phyloP scores from a whole-genome alignment of 2,797 vertebrate genomes.

The Gadopsis bispinosus region DNA sequence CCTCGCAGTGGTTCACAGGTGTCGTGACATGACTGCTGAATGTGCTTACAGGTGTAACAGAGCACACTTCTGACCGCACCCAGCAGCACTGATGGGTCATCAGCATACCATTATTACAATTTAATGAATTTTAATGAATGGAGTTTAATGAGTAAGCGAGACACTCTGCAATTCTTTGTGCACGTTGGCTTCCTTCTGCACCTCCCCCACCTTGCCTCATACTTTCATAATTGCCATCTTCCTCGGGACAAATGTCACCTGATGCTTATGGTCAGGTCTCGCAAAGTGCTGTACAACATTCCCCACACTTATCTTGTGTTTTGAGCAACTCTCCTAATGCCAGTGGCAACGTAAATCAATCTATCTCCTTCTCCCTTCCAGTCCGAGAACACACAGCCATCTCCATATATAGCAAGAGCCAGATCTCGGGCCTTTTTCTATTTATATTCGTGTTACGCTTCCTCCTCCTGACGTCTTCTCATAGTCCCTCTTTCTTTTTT shows the following conservation, averaged over 20 bases:
- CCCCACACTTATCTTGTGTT: slow-evolving; percentile 45
- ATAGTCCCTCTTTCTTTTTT: slow-evolving; percentile 54
- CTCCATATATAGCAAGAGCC: slow-evolving; percentile 85
- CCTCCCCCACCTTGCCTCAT: neutral
- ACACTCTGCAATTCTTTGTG: slow-evolving; percentile 27
- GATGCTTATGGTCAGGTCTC: slow-evolving; percentile 31
- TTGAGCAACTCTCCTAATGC: slow-evolving; percentile 50
- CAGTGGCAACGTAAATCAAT: slow-evolving; percentile 72
- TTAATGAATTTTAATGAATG: no score
- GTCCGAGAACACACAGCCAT: slow-evolving; percentile 67
- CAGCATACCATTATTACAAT: no score
- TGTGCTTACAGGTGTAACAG: neutral
- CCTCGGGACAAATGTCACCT: slow-evolving; percentile 33
- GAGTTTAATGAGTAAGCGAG: slow-evolving; percentile 30
- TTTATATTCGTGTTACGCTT: slow-evolving; percentile 79
- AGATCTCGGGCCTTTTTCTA: slow-evolving; percentile 79
- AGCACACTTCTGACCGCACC: neutral
- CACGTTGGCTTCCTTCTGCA: slow-evolving; percentile 25
- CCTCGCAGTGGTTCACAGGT: neutral
- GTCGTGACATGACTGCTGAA: neutral
- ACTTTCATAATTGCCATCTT: slow-evolving; percentile 37
- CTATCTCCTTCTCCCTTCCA: slow-evolving; percentile 51
- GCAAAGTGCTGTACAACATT: slow-evolving; percentile 18
- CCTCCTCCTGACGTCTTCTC: slow-evolving; percentile 77
- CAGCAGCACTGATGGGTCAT: neutral